Evolutionary conservation across 1,140 invertebrate species (phyloP).

Genomic region (Scaptomyza montana): DNA sequence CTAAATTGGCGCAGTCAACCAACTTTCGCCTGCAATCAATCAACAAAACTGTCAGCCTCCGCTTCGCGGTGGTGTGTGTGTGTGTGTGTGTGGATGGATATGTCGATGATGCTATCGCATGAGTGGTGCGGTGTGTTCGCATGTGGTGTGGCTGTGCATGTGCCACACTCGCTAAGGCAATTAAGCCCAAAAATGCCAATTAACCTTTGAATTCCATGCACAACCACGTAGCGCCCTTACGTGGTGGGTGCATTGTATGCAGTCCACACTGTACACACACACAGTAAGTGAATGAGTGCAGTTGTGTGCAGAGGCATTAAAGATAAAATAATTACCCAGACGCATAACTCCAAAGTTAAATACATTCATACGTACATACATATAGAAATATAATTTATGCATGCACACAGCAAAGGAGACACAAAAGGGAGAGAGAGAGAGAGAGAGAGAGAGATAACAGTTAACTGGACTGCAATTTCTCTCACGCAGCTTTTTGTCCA

Average conservation of each 20-base stretch:
- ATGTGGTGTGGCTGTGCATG: conserved; percentile 30
- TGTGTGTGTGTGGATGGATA: background rate
- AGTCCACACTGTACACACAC: conserved; percentile 7
- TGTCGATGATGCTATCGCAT: conserved; percentile 45
- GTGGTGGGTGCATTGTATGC: conserved; percentile 39
- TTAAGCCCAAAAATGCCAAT: conserved; percentile 79
- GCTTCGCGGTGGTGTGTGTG: conserved; percentile 9
- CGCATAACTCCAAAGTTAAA: conserved; percentile 82
- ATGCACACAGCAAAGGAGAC: conserved; percentile 58
- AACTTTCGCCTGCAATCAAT: conserved; percentile 63
- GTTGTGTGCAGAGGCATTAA: conserved; percentile 43
- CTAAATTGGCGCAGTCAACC: conserved; percentile 28
- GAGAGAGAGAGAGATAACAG: conserved; percentile 5
- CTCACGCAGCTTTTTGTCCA: conserved; percentile 61
- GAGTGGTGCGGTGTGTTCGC: conserved; percentile 6
- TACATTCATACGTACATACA: conserved; percentile 16
- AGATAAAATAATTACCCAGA: conserved; percentile 82
- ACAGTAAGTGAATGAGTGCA: background rate
- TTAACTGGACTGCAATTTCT: conserved; percentile 63
- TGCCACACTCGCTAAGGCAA: conserved; percentile 65
- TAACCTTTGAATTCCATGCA: conserved; percentile 81
- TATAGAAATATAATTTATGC: conserved; percentile 72
- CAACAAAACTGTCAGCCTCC: conserved; percentile 55
- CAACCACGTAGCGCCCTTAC: conserved; percentile 59
- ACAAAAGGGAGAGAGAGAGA: background rate